Percentiles rank a stretch among this genome's conserved stretches.
Conservation (phyloP, 1,140 invertebrate species). For the Brachionus rotundiformis region DNA sequence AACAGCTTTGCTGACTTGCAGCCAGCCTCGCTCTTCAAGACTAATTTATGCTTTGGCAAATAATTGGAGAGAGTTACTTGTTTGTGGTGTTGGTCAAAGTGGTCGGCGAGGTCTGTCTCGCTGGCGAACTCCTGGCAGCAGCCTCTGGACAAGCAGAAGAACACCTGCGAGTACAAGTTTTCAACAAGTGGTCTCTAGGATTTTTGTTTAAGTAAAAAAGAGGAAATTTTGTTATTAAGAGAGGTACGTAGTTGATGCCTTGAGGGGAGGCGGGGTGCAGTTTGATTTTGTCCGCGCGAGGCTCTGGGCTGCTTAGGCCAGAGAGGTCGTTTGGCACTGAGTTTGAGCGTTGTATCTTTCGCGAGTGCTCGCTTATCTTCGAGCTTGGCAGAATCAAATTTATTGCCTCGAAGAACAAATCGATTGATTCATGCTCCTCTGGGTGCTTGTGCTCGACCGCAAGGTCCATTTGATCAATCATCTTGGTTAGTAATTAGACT, state of each 20-base stretch:
- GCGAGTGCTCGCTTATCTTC: background rate
- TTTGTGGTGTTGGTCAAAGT: background rate
- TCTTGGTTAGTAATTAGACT: background rate
- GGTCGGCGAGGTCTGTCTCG: background rate
- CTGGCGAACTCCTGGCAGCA: background rate
- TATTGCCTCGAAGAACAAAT: conserved; percentile 28
- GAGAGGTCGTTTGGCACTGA: conserved; percentile 7
- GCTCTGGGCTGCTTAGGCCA: background rate
- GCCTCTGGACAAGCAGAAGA: background rate
- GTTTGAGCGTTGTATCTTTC: background rate
- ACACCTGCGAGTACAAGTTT: background rate
- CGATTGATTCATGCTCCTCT: background rate
- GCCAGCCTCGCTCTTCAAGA: background rate
- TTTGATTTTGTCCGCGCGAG: background rate
- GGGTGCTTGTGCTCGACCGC: background rate
- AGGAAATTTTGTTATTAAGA: background rate
- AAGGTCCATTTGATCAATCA: background rate
- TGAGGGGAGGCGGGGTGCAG: background rate
- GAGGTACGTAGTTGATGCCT: background rate
- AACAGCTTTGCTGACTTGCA: background rate
- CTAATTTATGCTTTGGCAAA: too few species aligned
- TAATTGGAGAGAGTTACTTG: too few species aligned
- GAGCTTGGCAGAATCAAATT: background rate
- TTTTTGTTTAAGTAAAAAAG: background rate
- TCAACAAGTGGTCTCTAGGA: background rate